Evolutionary conservation across 2,888 invertebrate genomes (phyloP).

Genomic region (Acrocyrtus sp.): DNA sequence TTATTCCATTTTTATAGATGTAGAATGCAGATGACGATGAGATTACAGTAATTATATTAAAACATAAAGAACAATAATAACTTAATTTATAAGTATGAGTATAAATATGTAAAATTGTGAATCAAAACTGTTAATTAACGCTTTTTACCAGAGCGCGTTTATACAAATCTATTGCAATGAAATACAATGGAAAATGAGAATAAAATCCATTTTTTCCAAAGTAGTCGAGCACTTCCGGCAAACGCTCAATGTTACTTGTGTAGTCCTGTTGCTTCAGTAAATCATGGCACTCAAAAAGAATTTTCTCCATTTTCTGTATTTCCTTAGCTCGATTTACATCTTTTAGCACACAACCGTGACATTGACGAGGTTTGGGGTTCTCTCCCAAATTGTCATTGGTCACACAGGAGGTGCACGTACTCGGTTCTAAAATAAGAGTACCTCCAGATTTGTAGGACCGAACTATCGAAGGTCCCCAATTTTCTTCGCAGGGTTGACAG

Average conservation of each 20-base stretch:
- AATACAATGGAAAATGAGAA: constrained; percentile 42
- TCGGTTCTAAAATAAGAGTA: constrained; percentile 11
- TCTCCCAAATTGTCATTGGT: not conserved
- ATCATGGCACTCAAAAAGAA: constrained; percentile 46
- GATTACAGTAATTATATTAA: too few species aligned
- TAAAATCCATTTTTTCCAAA: constrained; percentile 28
- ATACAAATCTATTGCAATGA: constrained; percentile 51
- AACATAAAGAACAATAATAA: too few species aligned
- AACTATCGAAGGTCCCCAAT: constrained; percentile 29
- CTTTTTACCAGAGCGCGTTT: constrained; percentile 47
- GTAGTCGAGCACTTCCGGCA: constrained; percentile 32
- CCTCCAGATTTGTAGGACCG: not conserved
- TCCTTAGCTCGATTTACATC: constrained; percentile 18
- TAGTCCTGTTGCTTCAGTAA: constrained; percentile 25
- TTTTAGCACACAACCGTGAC: constrained; percentile 18
- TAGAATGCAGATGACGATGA: too few species aligned
- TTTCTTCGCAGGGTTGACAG: constrained; percentile 52
- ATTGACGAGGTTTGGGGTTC: constrained; percentile 4
- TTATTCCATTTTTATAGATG: too few species aligned
- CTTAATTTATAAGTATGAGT: too few species aligned
- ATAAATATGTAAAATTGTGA: too few species aligned
- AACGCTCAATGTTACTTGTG: constrained; percentile 16
- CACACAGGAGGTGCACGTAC: constrained; percentile 16
- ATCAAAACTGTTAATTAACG: too few species aligned
- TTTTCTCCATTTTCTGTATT: constrained; percentile 23